Percentiles rank a stretch among this genome's conserved stretches.
Evolutionary conservation across 2,888 invertebrate genomes (phyloP).

Genomic region (Drosophila fulvimacula): DNA sequence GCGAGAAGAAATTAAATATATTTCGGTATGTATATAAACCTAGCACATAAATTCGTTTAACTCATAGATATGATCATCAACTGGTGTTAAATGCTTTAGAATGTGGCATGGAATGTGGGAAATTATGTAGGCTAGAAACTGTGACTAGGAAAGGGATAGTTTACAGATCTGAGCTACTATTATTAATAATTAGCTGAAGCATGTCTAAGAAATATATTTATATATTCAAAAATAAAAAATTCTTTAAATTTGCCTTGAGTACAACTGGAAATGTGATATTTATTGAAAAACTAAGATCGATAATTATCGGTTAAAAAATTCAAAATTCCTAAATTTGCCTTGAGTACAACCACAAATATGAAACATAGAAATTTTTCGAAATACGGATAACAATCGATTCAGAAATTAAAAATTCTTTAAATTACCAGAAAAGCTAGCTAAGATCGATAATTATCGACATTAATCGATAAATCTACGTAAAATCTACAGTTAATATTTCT

Average conservation of each 20-base stretch:
- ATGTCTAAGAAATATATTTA: neutral
- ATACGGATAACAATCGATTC: too few relatives aligned
- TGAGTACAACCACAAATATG: too few relatives aligned
- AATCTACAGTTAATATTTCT: too few relatives aligned
- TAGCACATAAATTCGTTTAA: constrained; percentile 18
- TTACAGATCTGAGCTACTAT: neutral
- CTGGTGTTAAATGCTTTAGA: constrained; percentile 2
- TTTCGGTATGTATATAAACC: neutral
- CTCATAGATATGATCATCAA: neutral
- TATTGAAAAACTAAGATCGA: neutral
- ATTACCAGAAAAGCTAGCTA: too few relatives aligned
- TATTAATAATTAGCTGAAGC: neutral
- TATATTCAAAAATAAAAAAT: neutral
- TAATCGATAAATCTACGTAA: too few relatives aligned
- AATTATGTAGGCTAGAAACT: neutral
- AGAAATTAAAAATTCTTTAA: too few relatives aligned
- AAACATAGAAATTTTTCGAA: too few relatives aligned
- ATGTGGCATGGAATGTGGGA: neutral
- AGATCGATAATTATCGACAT: too few relatives aligned
- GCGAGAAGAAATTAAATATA: neutral
- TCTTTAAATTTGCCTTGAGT: neutral
- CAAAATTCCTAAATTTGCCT: too few relatives aligned
- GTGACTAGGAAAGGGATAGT: too few relatives aligned
- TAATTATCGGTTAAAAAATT: too few relatives aligned
- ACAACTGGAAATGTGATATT: neutral